Base-by-base conservation (phyloP, 1,140 invertebrate species). In the Augochlora pura region DNA sequence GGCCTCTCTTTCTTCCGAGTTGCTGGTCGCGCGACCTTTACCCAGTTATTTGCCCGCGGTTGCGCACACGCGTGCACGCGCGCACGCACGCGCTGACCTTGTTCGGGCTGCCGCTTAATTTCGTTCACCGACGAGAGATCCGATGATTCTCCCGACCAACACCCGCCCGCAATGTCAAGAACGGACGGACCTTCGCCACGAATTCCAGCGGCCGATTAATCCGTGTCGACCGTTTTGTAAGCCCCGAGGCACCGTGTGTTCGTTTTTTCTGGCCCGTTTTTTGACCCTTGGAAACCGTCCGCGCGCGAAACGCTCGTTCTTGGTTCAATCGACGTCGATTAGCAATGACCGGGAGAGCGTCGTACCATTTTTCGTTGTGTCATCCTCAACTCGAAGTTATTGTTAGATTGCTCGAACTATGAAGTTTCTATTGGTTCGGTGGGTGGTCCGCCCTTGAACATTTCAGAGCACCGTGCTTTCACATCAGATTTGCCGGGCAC, bases 141-240 rank as follows among this genome's bases (percentile, higher is more conserved):
- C 21, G 0, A 6, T 14, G n/a, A 25, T 23, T 9, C 25, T 52
- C n/a, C 63, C 54, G 46, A 8, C 16, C 4, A 27, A 16, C n/a
- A n/a, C 14, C 2, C 66, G 16, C 8, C 2, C 21, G 18, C 77
- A 79, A 79, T 79, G 77, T 79, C 77, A 79, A 74, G 77, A 74
- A 39, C 71, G 54, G 12, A 5, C n/a, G 42, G 63, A 66, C 62
- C 62, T 66, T 65, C 70, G 49, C 21, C 39, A 46, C 62, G 52
- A 66, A 59, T 73, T 74, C 52, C 49, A 38, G 38, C 27, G 54
- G 38, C 18, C 25, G 38, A 74, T 74, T 63, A 70, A 77, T 18
- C 6, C 18, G 23, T 21, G 32, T 66, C 25, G 46, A 73, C 59
- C 32, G 70, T 14, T 52, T 57, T 10, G 7, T 0, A 10, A 12